Conservation (phyloP, 2,113 vertebrate genomes). For the Calypte anna region DNA sequence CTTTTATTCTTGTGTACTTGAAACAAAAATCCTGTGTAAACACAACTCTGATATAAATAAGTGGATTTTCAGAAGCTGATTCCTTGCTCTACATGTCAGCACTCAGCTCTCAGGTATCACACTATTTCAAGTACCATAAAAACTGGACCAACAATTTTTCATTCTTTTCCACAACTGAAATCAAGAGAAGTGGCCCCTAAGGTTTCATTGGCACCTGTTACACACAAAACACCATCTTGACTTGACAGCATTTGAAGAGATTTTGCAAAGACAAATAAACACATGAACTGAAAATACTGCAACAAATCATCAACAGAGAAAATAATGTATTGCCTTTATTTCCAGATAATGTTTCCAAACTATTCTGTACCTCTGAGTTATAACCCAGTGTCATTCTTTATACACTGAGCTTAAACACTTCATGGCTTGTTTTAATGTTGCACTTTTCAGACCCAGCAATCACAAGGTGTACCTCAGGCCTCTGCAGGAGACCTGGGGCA, state of each 20-base stretch:
- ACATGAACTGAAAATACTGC: background rate
- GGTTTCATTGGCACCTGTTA: background rate
- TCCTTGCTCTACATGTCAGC: background rate
- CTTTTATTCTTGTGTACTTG: background rate
- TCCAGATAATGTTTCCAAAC: background rate
- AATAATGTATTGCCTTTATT: background rate
- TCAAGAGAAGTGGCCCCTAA: background rate
- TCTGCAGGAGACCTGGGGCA: slow-evolving; percentile 66
- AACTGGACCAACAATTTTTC: background rate
- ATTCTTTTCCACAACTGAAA: background rate
- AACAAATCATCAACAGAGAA: background rate
- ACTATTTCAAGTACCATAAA: background rate
- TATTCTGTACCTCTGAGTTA: slow-evolving; percentile 91
- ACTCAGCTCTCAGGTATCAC: background rate
- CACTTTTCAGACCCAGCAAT: slow-evolving; percentile 89
- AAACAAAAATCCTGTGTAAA: background rate
- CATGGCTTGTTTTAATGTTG: slow-evolving; percentile 86
- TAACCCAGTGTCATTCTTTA: slow-evolving; percentile 89
- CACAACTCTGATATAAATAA: background rate
- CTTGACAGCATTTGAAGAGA: background rate
- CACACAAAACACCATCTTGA: background rate
- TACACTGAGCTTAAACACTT: slow-evolving; percentile 92
- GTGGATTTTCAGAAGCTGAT: background rate
- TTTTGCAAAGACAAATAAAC: background rate
- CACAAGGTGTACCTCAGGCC: slow-evolving; percentile 76